phyloP scores from a whole-genome alignment of 2,888 invertebrate genomes.

The Ectemnius lituratus region DNA sequence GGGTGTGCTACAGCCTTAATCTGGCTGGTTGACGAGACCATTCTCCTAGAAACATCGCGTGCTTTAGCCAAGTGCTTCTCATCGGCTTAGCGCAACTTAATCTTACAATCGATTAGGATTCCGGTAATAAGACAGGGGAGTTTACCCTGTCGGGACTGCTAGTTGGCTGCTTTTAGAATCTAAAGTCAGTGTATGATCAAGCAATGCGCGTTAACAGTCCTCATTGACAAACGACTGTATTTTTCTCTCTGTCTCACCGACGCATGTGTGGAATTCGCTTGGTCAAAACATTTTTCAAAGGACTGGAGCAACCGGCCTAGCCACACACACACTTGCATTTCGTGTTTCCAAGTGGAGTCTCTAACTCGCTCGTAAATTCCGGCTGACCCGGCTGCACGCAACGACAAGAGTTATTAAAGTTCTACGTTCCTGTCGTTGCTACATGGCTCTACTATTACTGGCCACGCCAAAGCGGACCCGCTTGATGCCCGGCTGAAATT shows the following conservation, averaged over 20 bases:
- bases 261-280: constrained; percentile 4
- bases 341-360: constrained; percentile 31
- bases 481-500: too few species aligned
- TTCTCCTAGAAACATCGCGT: too few species aligned
- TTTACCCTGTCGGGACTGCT: constrained; percentile 22
- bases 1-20: not conserved
- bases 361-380: constrained; percentile 44
- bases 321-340: constrained; percentile 15
- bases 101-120: constrained; percentile 5
- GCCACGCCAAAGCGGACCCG: constrained; percentile 3
- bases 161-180: constrained; percentile 11
- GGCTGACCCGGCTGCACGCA: constrained; percentile 26
- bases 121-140: not conserved
- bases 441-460: constrained; percentile 24
- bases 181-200: not conserved
- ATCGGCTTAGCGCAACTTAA: constrained; percentile 15
- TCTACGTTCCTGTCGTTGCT: constrained; percentile 36
- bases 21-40: too few species aligned
- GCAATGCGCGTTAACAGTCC: not conserved
- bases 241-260: not conserved
- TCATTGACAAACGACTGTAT: not conserved
- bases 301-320: constrained; percentile 17
- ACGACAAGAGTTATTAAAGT: constrained; percentile 56
- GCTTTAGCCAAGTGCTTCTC: too few species aligned
- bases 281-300: constrained; percentile 22